A percentile compares a stretch with the other conserved stretches of the same genome.
Conservation (phyloP, 2,888 invertebrate species). For the Rhyacophila evoluta region DNA sequence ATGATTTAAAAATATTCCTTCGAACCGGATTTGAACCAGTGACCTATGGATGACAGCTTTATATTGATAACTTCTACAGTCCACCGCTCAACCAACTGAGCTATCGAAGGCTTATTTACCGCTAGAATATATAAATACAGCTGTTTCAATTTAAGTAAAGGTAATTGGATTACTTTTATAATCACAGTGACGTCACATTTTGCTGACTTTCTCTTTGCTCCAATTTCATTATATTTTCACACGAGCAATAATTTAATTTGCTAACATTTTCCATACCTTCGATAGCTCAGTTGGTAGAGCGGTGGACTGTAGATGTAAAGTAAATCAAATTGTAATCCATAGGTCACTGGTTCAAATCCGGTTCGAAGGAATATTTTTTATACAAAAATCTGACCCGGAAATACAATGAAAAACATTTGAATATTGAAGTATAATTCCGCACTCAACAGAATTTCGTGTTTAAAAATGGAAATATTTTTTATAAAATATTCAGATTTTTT, state of each 20-base stretch:
- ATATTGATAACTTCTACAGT: slow-evolving; percentile 62
- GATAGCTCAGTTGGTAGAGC: slow-evolving; percentile 73
- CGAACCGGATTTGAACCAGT: slow-evolving; percentile 67
- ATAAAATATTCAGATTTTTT: too few species aligned
- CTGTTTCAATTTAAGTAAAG: background rate
- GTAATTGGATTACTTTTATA: slow-evolving; percentile 10
- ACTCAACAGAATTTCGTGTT: too few species aligned
- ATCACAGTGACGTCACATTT: background rate
- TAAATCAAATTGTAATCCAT: slow-evolving; percentile 56
- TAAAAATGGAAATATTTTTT: too few species aligned
- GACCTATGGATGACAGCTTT: slow-evolving; percentile 70
- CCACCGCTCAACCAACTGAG: slow-evolving; percentile 73
- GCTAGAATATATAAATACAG: background rate
- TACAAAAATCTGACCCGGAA: too few species aligned
- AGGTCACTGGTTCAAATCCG: slow-evolving; percentile 51
- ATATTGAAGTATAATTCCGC: too few species aligned
- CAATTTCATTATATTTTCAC: background rate
- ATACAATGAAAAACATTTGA: too few species aligned
- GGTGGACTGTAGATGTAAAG: slow-evolving; percentile 66
- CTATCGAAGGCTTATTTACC: slow-evolving; percentile 65
- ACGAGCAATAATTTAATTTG: too few species aligned
- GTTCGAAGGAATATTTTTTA: slow-evolving; percentile 45
- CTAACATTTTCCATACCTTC: slow-evolving; percentile 59
- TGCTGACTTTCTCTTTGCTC: slow-evolving; percentile 23
- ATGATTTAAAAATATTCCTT: slow-evolving; percentile 44